Conservation (phyloP, 2,797 vertebrate species). For the Pseudochaenichthys georgianus region DNA sequence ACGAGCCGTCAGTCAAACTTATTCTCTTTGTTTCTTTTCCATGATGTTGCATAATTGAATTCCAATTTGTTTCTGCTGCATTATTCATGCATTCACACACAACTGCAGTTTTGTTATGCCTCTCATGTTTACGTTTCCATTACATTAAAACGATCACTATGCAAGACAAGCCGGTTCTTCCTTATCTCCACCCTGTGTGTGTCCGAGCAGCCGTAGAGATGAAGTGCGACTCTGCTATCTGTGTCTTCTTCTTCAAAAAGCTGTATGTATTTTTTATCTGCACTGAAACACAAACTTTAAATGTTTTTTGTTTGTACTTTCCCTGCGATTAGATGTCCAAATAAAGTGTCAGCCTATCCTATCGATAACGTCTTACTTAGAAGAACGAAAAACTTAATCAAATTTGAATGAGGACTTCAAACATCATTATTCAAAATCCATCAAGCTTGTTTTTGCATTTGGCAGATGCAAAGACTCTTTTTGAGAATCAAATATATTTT, state of each 20-base stretch:
- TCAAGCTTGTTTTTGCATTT: conserved; percentile 32
- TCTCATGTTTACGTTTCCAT: conserved; percentile 16
- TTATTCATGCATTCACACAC: conserved; percentile 12
- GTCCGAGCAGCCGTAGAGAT: conserved; percentile 19
- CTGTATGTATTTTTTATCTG: conserved; percentile 48
- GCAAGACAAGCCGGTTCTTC: conserved; percentile 2
- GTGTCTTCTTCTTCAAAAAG: too few species aligned
- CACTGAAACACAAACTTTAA: conserved; percentile 28
- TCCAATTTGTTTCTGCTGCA: conserved; percentile 6
- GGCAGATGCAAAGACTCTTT: conserved; percentile 18
- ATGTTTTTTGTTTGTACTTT: background rate
- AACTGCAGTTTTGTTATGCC: conserved; percentile 4
- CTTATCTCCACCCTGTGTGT: conserved; percentile 30
- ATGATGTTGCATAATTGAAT: background rate
- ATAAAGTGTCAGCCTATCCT: background rate
- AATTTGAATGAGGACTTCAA: conserved; percentile 25
- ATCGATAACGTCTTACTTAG: background rate
- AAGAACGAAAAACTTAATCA: conserved; percentile 12
- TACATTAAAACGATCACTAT: background rate
- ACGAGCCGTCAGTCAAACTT: background rate
- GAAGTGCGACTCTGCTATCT: conserved; percentile 19
- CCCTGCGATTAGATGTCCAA: conserved; percentile 16
- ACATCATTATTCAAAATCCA: conserved; percentile 20
- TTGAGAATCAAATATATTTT: conserved; percentile 52
- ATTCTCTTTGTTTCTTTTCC: background rate